Percentiles rank a stretch among this genome's conserved stretches.
These are phyloP conservation scores for Tetramorium simillimum DNA, from an alignment of 1,140 invertebrate genomes.

Conservation along the genomic window DNA sequence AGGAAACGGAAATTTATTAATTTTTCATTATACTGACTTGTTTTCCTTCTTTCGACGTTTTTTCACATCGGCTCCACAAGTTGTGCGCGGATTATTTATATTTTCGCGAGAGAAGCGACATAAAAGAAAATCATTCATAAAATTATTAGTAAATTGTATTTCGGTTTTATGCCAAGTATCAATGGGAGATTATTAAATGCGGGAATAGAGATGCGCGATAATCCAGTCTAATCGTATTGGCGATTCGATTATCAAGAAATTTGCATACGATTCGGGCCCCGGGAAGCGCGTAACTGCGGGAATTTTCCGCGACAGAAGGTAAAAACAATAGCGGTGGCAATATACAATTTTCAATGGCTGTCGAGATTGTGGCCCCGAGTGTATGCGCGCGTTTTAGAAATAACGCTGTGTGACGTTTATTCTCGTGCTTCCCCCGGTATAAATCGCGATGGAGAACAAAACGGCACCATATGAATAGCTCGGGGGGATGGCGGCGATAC, in stretches of 20 bases:
- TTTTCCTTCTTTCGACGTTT: too few species aligned
- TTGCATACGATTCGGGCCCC: background rate
- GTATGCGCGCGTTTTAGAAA: constrained; percentile 46
- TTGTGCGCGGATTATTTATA: background rate
- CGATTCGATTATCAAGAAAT: constrained; percentile 15
- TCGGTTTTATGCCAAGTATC: background rate
- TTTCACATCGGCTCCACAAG: background rate
- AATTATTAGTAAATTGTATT: background rate
- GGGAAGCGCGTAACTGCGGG: constrained; percentile 8
- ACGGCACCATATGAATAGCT: constrained; percentile 28
- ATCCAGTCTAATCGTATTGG: constrained; percentile 9
- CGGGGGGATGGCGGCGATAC: background rate
- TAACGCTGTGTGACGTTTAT: constrained; percentile 37
- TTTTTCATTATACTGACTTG: background rate
- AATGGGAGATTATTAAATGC: background rate
- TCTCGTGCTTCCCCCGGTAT: background rate
- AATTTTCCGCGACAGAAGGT: constrained; percentile 51
- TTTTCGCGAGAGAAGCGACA: background rate
- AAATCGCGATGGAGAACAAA: constrained; percentile 33
- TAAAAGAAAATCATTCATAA: background rate
- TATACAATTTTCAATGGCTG: constrained; percentile 64
- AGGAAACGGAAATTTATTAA: constrained; percentile 11
- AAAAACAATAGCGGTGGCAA: constrained; percentile 63
- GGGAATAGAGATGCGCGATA: background rate
- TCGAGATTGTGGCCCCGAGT: constrained; percentile 30